Evolutionary conservation across 2,797 vertebrate species (phyloP).

Genomic region (Cichlasoma orientale): DNA sequence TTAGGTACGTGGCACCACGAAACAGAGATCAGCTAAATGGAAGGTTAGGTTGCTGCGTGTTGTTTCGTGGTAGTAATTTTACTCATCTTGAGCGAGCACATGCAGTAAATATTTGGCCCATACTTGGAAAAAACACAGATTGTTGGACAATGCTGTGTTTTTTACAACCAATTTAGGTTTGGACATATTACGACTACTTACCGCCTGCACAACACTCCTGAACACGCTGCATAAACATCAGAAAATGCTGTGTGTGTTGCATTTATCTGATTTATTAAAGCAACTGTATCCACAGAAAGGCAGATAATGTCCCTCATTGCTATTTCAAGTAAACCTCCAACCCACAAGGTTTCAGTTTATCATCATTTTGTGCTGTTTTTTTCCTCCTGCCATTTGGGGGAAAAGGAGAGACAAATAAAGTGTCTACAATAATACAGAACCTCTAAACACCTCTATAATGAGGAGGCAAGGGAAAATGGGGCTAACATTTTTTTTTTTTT

Average conservation of each 20-base stretch:
- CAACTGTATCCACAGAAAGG: neutral
- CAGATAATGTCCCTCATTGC: neutral
- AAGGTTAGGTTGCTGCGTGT: neutral
- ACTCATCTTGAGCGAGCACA: neutral
- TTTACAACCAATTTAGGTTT: neutral
- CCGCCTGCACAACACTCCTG: neutral
- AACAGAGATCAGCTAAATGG: neutral
- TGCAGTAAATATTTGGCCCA: neutral
- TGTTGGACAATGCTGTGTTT: neutral
- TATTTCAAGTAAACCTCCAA: neutral
- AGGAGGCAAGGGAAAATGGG: conserved; percentile 47
- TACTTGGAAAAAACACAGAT: neutral
- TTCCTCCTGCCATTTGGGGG: neutral
- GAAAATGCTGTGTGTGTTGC: too few species aligned
- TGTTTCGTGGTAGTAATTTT: neutral
- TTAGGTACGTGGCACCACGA: neutral
- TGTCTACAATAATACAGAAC: conserved; percentile 46
- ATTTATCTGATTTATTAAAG: neutral
- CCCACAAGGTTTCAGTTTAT: conserved; percentile 8
- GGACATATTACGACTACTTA: neutral
- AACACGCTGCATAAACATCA: neutral
- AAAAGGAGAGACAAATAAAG: neutral
- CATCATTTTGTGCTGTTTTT: too few species aligned
- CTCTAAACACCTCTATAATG: conserved; percentile 57
- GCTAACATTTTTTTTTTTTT: conserved; percentile 20